A percentile compares a stretch with the other conserved stretches of the same genome.
These are phyloP conservation scores for Cuculus canorus DNA, from an alignment of 2,797 vertebrate genomes.

Conservation along the genomic window DNA sequence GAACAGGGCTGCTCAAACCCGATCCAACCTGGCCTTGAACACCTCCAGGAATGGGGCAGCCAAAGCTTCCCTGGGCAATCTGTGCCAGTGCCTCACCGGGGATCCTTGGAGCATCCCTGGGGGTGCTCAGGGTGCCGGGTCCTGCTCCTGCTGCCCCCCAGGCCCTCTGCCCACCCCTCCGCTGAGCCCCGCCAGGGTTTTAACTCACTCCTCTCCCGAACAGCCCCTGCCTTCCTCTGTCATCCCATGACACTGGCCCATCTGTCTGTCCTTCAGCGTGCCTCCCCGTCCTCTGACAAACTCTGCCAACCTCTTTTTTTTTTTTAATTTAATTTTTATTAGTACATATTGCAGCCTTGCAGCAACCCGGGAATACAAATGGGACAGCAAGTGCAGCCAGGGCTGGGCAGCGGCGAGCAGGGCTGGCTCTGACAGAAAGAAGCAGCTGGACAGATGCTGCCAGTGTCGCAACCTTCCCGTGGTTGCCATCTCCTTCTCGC, in stretches of 20 bases:
- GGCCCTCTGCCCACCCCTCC: not conserved
- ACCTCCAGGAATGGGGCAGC: too few relatives aligned
- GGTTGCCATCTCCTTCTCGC: rapidly evolving
- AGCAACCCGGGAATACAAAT: not conserved
- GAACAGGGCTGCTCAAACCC: too few relatives aligned
- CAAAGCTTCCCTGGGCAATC: too few relatives aligned
- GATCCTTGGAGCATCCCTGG: not conserved
- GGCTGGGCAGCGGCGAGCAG: rapidly evolving
- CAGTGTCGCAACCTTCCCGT: rapidly evolving
- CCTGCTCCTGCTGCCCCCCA: not conserved
- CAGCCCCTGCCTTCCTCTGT: not conserved
- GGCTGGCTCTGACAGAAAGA: not conserved
- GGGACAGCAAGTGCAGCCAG: not conserved
- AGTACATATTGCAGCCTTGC: not conserved
- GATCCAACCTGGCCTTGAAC: too few relatives aligned
- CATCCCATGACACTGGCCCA: not conserved
- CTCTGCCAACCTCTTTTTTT: not conserved
- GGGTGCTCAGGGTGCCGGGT: not conserved
- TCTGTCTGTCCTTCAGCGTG: not conserved
- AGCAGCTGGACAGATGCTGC: slow-evolving; percentile 1
- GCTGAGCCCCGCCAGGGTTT: not conserved
- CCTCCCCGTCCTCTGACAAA: not conserved
- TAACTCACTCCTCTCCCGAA: not conserved
- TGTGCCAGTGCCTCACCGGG: too few relatives aligned
- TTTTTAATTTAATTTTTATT: slow-evolving; percentile 25